These are phyloP conservation scores for Lissocephala sabroskyi DNA, from an alignment of 2,888 invertebrate species.

Conservation along the genomic window DNA sequence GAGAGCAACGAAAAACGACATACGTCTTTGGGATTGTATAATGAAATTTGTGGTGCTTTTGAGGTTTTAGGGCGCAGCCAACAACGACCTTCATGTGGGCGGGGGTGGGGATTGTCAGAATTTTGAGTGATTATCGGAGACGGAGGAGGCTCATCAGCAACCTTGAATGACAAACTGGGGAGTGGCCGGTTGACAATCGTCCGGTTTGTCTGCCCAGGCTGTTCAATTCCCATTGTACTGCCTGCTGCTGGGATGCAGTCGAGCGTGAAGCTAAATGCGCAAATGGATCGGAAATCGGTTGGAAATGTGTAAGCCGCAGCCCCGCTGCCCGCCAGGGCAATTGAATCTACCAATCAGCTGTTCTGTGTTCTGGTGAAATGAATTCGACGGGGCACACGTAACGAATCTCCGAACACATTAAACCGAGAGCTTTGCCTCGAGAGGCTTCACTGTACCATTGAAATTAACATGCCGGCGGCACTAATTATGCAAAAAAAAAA, in stretches of 20 bases:
- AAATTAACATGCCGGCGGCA: not conserved
- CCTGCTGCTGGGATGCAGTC: slow-evolving; percentile 12
- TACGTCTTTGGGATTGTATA: not conserved
- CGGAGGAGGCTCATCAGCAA: not conserved
- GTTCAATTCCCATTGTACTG: not conserved
- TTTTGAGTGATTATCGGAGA: not conserved
- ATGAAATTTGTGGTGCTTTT: not conserved
- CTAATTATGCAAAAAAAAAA: slow-evolving; percentile 5
- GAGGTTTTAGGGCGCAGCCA: not conserved
- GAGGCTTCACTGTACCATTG: too few relatives aligned
- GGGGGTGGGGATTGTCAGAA: not conserved
- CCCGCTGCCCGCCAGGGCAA: too few relatives aligned
- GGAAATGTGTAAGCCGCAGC: slow-evolving; percentile 5
- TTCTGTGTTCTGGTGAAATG: too few relatives aligned
- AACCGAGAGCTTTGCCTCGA: too few relatives aligned
- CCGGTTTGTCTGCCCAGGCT: too few relatives aligned
- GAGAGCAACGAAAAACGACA: not conserved
- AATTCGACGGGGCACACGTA: too few relatives aligned
- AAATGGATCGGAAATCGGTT: slow-evolving; percentile 45
- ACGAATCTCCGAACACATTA: too few relatives aligned
- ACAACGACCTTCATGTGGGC: not conserved
- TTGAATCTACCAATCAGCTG: too few relatives aligned
- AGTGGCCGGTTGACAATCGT: too few relatives aligned
- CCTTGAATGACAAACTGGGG: too few relatives aligned
- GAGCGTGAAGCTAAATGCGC: slow-evolving; percentile 34